Evolutionary conservation across 2,113 vertebrate species (phyloP), one percentile per base, ranked within the genome.

Genomic region (Mustelus asterias): DNA sequence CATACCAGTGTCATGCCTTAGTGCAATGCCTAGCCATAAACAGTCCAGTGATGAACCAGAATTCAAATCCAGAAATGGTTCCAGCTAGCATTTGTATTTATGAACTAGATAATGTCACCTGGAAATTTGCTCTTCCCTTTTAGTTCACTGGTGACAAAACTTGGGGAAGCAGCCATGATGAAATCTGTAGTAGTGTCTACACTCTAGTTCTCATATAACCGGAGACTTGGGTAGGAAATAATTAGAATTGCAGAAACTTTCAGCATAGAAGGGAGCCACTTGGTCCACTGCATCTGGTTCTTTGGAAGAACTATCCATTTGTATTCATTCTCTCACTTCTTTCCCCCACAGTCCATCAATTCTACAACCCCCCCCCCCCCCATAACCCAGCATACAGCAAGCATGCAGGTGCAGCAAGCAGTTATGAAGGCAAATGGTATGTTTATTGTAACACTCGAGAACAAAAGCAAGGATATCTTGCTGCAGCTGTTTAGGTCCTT

Each of bases 1-100:
- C 72, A 67, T 76, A 72, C 94, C 94, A 95, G 94, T 95, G 94
- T 95, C 94, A 95, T 63, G 63, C n/a, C 89, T 90, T 60, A 22
- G 33, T 93, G 89, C 33, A n/a, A n/a, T 65, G 58, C 63, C 60
- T 22, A 93, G 22, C 80, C 80, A 83, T 93, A 20, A 92, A 65
- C 29, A 63, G 54, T 29, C 37, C 78, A n/a, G 60, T 65, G 60
- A 26, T 65, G n/a, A 6, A 65, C 80, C 20, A 65, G 5, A 18
- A 93, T 93, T 20, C 16, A 93, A 65, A 93, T 65, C 89, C 37
- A 14, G 58, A 93, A 65, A 93, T 22, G 33, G 24, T 29, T 89
- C 48, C 48, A 65, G 60, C 60, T 18, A 14, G 33, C 5, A 65
- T 93, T 93, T 37, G 60, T n/a, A 92, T 11, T 65, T 65, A 29